Evolutionary conservation across 2,888 invertebrate species (phyloP).

Genomic region (Ichneumon xanthorius): DNA sequence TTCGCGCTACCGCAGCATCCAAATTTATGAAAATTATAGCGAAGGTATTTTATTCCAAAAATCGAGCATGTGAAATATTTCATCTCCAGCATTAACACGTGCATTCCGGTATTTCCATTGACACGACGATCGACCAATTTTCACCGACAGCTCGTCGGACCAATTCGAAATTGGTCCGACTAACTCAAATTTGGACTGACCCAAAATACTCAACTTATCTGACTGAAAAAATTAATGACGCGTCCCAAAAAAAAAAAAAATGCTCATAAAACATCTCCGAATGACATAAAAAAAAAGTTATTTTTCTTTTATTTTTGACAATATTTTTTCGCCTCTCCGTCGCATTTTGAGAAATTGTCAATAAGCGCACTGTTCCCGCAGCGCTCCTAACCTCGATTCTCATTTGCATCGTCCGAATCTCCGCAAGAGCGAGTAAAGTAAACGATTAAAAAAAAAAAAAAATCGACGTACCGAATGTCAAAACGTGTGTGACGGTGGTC

Average conservation of each 20-base stretch:
- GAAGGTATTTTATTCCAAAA: no score
- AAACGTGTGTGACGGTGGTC: constrained; percentile 86
- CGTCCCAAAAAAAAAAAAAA: background rate
- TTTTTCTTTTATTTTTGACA: background rate
- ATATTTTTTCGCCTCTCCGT: background rate
- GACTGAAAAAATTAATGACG: no score
- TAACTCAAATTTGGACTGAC: no score
- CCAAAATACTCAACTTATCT: no score
- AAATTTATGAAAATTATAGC: no score
- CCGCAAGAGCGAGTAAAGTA: background rate
- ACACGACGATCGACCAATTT: no score
- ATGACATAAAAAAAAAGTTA: background rate
- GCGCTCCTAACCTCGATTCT: constrained; percentile 33
- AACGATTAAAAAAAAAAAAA: constrained; percentile 25
- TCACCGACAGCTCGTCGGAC: no score
- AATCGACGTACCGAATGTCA: constrained; percentile 86
- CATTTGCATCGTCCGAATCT: background rate
- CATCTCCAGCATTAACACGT: no score
- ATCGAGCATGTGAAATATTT: no score
- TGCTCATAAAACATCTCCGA: background rate
- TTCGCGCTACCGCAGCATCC: no score
- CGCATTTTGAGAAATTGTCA: background rate
- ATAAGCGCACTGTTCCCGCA: background rate
- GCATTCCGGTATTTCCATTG: no score
- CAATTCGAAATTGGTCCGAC: no score